These are phyloP conservation scores for Larimichthys polyactis DNA, from an alignment of 2,113 vertebrate genomes.

Conservation along the genomic window DNA sequence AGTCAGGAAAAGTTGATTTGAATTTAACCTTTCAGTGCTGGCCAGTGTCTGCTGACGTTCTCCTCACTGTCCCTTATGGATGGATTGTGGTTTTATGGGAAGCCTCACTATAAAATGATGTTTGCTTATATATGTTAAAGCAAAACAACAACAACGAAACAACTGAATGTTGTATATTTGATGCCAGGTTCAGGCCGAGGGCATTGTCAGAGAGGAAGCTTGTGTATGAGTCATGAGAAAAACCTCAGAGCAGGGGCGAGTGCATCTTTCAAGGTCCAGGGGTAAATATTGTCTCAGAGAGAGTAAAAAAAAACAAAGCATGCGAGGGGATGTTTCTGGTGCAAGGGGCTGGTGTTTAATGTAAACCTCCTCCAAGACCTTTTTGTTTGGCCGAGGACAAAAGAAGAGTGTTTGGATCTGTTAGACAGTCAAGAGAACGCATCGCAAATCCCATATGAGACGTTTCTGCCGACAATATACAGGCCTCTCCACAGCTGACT, in stretches of 20 bases:
- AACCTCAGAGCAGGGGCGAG: background rate
- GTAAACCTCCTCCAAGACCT: background rate
- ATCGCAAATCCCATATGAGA: background rate
- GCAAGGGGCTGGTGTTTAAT: background rate
- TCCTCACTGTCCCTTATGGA: background rate
- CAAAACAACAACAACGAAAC: background rate
- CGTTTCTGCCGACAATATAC: background rate
- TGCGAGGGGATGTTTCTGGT: background rate
- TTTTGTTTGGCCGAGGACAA: background rate
- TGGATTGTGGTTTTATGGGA: background rate
- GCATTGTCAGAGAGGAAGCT: background rate
- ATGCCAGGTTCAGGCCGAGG: background rate
- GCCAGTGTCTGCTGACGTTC: background rate
- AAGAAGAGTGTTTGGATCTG: background rate
- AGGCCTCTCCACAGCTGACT: background rate
- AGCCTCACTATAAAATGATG: background rate
- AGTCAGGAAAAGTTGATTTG: background rate
- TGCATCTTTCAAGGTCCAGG: background rate
- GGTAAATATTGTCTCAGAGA: background rate
- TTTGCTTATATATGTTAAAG: background rate
- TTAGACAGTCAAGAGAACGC: background rate
- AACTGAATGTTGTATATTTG: conserved; percentile 4
- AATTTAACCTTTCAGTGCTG: background rate
- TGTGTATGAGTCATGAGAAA: background rate
- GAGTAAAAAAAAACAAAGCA: background rate